These are phyloP conservation scores for Epistrophe eligans DNA, from an alignment of 2,888 invertebrate genomes.

Conservation along the genomic window DNA sequence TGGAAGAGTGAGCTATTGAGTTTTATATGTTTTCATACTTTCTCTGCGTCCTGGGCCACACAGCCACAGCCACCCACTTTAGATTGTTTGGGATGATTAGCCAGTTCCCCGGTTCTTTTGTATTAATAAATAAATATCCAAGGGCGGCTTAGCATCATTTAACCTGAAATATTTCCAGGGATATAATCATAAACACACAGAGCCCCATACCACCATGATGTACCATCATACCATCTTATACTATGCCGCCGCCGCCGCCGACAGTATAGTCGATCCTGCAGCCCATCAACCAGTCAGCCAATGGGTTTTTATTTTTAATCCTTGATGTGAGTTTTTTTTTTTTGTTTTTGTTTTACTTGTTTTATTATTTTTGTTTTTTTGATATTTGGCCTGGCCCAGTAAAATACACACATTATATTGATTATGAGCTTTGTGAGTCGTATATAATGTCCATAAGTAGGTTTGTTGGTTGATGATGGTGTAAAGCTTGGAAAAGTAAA, in stretches of 20 bases:
- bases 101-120: slow-evolving; percentile 34
- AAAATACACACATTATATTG: slow-evolving; percentile 31
- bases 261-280: not conserved
- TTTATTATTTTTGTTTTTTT: slow-evolving; percentile 24
- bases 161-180: slow-evolving; percentile 44
- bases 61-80: slow-evolving; percentile 12
- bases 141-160: slow-evolving; percentile 44
- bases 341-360: not conserved
- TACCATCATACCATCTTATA: not conserved
- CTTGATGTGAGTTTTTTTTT: slow-evolving; percentile 12
- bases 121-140: slow-evolving; percentile 46
- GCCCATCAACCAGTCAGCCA: slow-evolving; percentile 3
- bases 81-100: slow-evolving; percentile 41
- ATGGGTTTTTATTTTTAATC: slow-evolving; percentile 36
- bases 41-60: not conserved
- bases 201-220: not conserved
- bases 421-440: slow-evolving; percentile 21
- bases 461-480: slow-evolving; percentile 11
- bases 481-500: not conserved
- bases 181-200: slow-evolving; percentile 29
- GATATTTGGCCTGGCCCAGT: slow-evolving; percentile 14
- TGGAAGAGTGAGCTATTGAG: not conserved
- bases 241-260: not conserved
- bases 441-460: slow-evolving; percentile 2
- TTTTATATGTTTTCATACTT: slow-evolving; percentile 14